These are phyloP conservation scores for Toxotes chatareus DNA, from an alignment of 2,113 vertebrate species.

Conservation along the genomic window DNA sequence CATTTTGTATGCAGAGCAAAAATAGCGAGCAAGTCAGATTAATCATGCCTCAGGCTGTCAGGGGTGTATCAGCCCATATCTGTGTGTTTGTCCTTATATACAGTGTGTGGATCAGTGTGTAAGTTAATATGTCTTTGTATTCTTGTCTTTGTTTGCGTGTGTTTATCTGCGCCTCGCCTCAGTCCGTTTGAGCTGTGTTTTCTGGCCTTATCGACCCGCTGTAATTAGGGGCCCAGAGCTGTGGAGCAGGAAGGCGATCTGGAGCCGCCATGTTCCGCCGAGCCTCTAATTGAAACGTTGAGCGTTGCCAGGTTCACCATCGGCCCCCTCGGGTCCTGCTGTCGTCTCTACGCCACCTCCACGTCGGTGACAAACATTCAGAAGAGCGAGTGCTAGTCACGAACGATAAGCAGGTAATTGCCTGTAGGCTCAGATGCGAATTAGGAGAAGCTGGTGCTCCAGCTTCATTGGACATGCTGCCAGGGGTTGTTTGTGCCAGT, in stretches of 20 bases:
- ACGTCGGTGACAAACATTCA: slow-evolving; percentile 66
- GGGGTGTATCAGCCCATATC: slow-evolving; percentile 9
- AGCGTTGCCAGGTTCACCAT: slow-evolving; percentile 53
- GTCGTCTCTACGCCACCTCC: slow-evolving; percentile 53
- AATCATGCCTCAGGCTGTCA: slow-evolving; percentile 32
- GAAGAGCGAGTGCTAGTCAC: slow-evolving; percentile 58
- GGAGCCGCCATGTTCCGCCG: slow-evolving; percentile 61
- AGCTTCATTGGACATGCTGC: slow-evolving; percentile 56
- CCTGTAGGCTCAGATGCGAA: slow-evolving; percentile 66
- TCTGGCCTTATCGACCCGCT: slow-evolving; percentile 66
- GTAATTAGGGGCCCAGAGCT: slow-evolving; percentile 69
- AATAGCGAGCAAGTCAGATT: slow-evolving; percentile 5
- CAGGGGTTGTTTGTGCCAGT: slow-evolving; percentile 66
- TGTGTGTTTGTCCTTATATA: neutral
- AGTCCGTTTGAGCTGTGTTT: slow-evolving; percentile 54
- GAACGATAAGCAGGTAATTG: slow-evolving; percentile 79
- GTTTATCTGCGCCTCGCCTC: slow-evolving; percentile 52
- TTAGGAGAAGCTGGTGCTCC: slow-evolving; percentile 59
- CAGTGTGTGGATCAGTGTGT: neutral
- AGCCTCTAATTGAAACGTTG: slow-evolving; percentile 79
- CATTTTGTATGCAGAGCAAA: neutral
- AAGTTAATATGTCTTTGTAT: slow-evolving; percentile 35
- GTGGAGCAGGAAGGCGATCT: slow-evolving; percentile 62
- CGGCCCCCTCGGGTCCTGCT: slow-evolving; percentile 37
- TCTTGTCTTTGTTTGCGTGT: slow-evolving; percentile 32